Evolutionary conservation across 2,113 vertebrate species (phyloP).

Genomic region (Mobula hypostoma): DNA sequence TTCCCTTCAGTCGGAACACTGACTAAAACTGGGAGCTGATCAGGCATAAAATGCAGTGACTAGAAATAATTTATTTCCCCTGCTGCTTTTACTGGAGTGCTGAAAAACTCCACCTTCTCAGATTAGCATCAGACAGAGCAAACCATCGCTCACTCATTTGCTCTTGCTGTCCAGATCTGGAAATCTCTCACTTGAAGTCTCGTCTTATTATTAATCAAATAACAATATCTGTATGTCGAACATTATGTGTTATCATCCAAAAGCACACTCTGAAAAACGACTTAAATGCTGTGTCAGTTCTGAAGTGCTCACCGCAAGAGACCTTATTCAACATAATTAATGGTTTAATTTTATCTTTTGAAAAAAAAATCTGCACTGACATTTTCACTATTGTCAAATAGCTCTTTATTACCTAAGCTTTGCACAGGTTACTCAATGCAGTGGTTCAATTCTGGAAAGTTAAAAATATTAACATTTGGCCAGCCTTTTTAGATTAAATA

Average conservation of each 20-base stretch:
- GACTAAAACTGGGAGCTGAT: constrained; percentile 31
- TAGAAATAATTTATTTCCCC: constrained; percentile 46
- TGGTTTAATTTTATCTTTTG: constrained; percentile 1
- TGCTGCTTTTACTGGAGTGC: constrained; percentile 31
- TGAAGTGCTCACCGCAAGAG: constrained; percentile 8
- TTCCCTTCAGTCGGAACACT: constrained; percentile 6
- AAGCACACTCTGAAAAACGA: background rate
- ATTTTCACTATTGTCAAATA: background rate
- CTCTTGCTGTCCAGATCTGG: background rate
- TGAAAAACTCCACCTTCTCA: constrained; percentile 37
- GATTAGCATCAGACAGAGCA: constrained; percentile 33
- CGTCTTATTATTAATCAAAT: constrained; percentile 21
- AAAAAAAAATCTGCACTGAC: background rate
- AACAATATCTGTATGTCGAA: background rate
- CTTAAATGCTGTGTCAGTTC: constrained; percentile 17
- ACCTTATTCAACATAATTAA: constrained; percentile 21
- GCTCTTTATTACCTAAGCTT: background rate
- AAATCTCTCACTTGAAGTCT: background rate
- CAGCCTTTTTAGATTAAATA: background rate
- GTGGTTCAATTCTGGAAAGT: background rate
- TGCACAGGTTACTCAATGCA: background rate
- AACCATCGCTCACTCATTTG: constrained; percentile 21
- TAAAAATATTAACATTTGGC: background rate
- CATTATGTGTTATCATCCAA: background rate
- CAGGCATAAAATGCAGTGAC: constrained; percentile 37